Evolutionary conservation across 2,888 invertebrate genomes (phyloP), one percentile per base, ranked within the genome.

Genomic region (Sarcophaga subvicina): DNA sequence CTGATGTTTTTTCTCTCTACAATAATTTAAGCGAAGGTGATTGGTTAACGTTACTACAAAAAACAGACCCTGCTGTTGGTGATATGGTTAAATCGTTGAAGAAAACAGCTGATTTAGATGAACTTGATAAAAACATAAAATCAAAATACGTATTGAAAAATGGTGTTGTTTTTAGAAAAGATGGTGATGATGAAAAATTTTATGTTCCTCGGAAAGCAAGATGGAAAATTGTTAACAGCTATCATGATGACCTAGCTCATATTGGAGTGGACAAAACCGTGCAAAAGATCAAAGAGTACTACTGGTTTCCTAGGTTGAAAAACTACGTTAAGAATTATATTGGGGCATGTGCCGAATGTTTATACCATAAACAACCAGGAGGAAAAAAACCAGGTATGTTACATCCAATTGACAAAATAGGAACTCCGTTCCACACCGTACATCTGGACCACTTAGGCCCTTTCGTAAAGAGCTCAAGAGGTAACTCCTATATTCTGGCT

Each of bases 381-480:
- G 90, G 90, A 17, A 88, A 88, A 63, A 89, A 63, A 79, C 89
- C 90, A 81, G 93, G 93, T 11, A 88, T 88, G 22, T 83, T 94
- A n/a, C 90, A 93, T 75, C 91, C 93, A 0, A 94, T 94, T 27
- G 90, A 90, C n/a, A 93, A 94, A 80, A 88, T 90, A 10, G 81
- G 89, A 0, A 88, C 90, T 11, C 93, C 93, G 0, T 92, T 94
- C 60, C 90, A 93, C 72, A 93, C 92, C 0, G 49, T 94, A 17
- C 93, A 94, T 83, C 75, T 94, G 0, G 93, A 94, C 45, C 72
- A 80, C 17, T 79, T 94, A 4, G 93, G 93, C 3, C 93, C 93
- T 6, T n/a, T 93, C 83, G 89, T 90, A 10, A 90, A 88, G n/a
- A 91, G 90, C 62, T 89, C 83, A 11, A 88, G 77, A 0, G 90